These are phyloP conservation scores for Globodera ellingtonae DNA, from an alignment of 1,140 invertebrate species.

Conservation along the genomic window DNA sequence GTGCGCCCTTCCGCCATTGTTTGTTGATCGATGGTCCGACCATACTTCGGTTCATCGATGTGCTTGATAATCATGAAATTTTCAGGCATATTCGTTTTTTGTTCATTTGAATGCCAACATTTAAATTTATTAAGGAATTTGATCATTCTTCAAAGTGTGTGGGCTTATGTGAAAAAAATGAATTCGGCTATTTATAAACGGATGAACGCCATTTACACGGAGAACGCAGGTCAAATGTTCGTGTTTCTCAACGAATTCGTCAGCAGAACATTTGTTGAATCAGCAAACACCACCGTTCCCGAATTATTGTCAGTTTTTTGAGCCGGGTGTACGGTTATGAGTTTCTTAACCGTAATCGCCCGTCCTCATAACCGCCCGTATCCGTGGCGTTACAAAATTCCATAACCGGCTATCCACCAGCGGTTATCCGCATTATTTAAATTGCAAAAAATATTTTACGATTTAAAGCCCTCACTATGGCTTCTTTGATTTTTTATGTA, in stretches of 20 bases:
- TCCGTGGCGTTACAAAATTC: too few relatives aligned
- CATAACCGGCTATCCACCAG: too few relatives aligned
- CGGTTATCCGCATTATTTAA: too few relatives aligned
- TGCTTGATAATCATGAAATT: conserved; percentile 24
- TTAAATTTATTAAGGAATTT: conserved; percentile 42
- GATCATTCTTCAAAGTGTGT: conserved; percentile 48
- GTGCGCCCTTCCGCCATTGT: conserved; percentile 26
- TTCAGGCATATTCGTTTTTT: background rate
- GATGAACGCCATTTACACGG: conserved; percentile 34
- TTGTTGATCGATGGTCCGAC: conserved; percentile 37
- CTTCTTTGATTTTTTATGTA: too few relatives aligned
- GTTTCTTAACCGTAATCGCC: too few relatives aligned
- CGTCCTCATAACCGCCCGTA: too few relatives aligned
- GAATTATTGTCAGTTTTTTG: conserved; percentile 41
- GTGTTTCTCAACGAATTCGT: conserved; percentile 53
- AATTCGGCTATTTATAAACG: conserved; percentile 49
- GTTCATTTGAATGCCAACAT: background rate
- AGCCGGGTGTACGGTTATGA: too few relatives aligned
- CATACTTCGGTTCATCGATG: conserved; percentile 47
- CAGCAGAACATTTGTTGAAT: conserved; percentile 45
- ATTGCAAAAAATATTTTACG: too few relatives aligned
- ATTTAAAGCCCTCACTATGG: too few relatives aligned
- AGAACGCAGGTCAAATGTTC: conserved; percentile 43
- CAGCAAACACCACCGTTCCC: conserved; percentile 5
- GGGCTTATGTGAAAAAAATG: conserved; percentile 42